Conservation (phyloP, 2,113 vertebrate species). For the Hypomesus transpacificus region DNA sequence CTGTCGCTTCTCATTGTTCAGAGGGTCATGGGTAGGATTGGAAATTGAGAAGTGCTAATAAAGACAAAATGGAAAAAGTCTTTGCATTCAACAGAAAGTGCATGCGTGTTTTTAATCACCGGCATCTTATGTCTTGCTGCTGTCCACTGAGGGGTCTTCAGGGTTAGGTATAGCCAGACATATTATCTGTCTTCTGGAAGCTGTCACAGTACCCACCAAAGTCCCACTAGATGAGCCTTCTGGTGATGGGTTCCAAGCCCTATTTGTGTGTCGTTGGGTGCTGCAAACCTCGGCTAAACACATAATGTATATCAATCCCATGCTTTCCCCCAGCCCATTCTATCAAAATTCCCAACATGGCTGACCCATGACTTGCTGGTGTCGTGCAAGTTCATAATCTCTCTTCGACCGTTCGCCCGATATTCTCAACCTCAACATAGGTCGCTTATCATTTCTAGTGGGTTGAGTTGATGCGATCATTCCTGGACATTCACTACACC, state of each 20-base stretch:
- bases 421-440: not conserved
- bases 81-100: constrained; percentile 47
- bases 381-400: constrained; percentile 55
- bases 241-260: constrained; percentile 21
- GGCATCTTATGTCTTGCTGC: constrained; percentile 21
- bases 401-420: constrained; percentile 24
- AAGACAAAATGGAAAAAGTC: constrained; percentile 21
- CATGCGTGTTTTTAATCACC: constrained; percentile 53
- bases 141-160: constrained; percentile 17
- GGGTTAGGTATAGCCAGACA: constrained; percentile 29
- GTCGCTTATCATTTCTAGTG: constrained; percentile 4
- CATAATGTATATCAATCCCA: not conserved
- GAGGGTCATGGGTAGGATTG: not conserved
- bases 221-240: not conserved
- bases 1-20: not conserved
- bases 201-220: constrained; percentile 42
- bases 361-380: constrained; percentile 41
- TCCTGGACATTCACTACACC: constrained; percentile 69
- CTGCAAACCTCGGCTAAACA: constrained; percentile 42
- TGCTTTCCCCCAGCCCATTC: constrained; percentile 10
- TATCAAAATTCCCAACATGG: constrained; percentile 30
- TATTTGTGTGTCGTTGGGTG: constrained; percentile 56
- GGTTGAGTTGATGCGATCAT: constrained; percentile 1
- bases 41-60: constrained; percentile 21
- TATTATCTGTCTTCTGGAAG: constrained; percentile 48